A percentile compares a stretch with the other conserved stretches of the same genome.
These are phyloP conservation scores for Oligia strigilis DNA, from an alignment of 2,888 invertebrate species.

Conservation along the genomic window DNA sequence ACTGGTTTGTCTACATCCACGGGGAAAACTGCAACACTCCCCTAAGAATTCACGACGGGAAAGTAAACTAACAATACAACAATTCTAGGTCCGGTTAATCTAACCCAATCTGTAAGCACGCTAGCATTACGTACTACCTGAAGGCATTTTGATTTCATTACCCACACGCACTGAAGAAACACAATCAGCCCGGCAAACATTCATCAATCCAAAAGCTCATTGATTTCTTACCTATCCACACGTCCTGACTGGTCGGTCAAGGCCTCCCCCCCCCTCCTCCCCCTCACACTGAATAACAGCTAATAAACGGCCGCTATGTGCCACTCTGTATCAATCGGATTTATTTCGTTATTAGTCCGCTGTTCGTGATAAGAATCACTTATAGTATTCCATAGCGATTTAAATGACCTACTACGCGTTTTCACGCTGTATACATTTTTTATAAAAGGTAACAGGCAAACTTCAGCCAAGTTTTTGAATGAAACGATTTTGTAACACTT, in stretches of 20 bases:
- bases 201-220: constrained; percentile 51
- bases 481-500: constrained; percentile 65
- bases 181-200: constrained; percentile 24
- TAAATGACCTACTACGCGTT: constrained; percentile 28
- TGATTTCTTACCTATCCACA: constrained; percentile 61
- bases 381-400: constrained; percentile 44
- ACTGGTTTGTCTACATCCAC: background rate
- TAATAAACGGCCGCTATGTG: constrained; percentile 65
- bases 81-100: background rate
- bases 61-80: background rate
- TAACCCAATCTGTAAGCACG: background rate
- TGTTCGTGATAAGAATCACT: constrained; percentile 65
- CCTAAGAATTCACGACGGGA: background rate
- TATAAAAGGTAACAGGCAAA: constrained; percentile 51
- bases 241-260: constrained; percentile 54
- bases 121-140: background rate
- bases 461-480: constrained; percentile 56
- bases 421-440: constrained; percentile 38
- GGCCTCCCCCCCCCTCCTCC: constrained; percentile 4
- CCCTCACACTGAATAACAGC: constrained; percentile 60
- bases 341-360: constrained; percentile 69
- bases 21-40: background rate
- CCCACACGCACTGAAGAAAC: constrained; percentile 18
- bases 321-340: constrained; percentile 66
- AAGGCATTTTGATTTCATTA: constrained; percentile 39